Evolutionary conservation across 92 coral and sea anemone genomes (phyloP).

Genomic region (Anthopleura xanthogrammica): DNA sequence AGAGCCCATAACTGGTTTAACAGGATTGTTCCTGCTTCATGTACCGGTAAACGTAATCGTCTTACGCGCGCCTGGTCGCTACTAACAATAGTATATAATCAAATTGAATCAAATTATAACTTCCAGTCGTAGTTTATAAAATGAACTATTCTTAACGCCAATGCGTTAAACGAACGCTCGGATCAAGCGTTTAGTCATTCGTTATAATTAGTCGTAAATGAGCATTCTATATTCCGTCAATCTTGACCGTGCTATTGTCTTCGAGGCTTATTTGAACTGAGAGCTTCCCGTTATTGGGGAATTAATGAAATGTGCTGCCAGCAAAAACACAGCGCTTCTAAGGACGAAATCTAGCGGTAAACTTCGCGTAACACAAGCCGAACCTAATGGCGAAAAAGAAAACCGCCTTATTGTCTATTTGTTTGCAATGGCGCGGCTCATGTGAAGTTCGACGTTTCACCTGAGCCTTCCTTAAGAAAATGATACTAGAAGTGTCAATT

Average conservation of each 20-base stretch:
- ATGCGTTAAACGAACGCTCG: background rate
- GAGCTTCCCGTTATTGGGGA: background rate
- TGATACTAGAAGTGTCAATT: background rate
- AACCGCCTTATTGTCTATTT: too few relatives aligned
- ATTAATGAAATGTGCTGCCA: background rate
- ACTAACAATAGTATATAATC: background rate
- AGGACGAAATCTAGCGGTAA: too few relatives aligned
- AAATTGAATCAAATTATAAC: background rate
- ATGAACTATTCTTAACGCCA: slow-evolving; percentile 18
- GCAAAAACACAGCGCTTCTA: background rate
- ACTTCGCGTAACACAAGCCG: too few relatives aligned
- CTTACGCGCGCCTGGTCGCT: slow-evolving; percentile 14
- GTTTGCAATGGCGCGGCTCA: too few relatives aligned
- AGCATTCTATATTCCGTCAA: slow-evolving; percentile 3
- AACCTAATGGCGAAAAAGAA: too few relatives aligned
- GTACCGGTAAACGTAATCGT: slow-evolving; percentile 13
- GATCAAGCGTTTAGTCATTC: slow-evolving; percentile 9
- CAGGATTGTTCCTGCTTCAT: background rate
- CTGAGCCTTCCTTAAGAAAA: background rate
- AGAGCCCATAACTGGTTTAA: slow-evolving; percentile 46
- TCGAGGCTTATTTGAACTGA: background rate
- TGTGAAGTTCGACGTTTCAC: too few relatives aligned
- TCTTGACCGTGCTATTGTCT: background rate
- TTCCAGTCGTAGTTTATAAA: slow-evolving; percentile 30
- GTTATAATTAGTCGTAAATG: background rate